phyloP scores from a whole-genome alignment of 2,113 vertebrate species.

The Phycodurus eques region DNA sequence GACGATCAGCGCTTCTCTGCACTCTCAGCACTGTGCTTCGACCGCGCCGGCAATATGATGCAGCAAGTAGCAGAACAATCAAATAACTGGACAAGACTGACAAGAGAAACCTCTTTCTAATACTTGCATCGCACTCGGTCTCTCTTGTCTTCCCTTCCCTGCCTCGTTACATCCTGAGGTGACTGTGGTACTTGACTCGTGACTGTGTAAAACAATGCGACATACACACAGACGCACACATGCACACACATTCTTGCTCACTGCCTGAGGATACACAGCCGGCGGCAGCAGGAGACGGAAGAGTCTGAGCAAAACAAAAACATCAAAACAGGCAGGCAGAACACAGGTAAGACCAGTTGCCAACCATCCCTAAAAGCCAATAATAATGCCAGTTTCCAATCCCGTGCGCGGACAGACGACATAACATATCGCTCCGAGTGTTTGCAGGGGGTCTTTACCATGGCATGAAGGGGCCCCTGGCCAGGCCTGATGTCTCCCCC shows the following conservation, averaged over 20 bases:
- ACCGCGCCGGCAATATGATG: slow-evolving; percentile 2
- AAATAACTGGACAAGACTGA: slow-evolving; percentile 6
- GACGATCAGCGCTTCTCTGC: slow-evolving; percentile 14
- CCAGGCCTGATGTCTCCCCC: slow-evolving; percentile 44
- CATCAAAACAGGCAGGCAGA: slow-evolving; percentile 5
- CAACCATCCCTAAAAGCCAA: background rate
- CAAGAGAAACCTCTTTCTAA: background rate
- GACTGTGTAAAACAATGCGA: slow-evolving; percentile 15
- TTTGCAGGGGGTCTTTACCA: slow-evolving; percentile 62
- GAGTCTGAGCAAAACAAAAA: slow-evolving; percentile 30
- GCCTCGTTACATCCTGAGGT: slow-evolving; percentile 18
- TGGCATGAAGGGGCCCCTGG: slow-evolving; percentile 54
- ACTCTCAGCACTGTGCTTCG: slow-evolving; percentile 2
- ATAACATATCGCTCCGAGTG: slow-evolving; percentile 5
- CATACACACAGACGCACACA: background rate
- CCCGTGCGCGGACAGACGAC: background rate
- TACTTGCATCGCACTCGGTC: background rate
- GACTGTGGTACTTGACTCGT: slow-evolving; percentile 7
- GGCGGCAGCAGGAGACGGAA: slow-evolving; percentile 45
- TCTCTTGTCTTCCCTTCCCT: slow-evolving; percentile 3
- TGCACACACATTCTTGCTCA: slow-evolving; percentile 40
- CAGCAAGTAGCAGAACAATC: background rate
- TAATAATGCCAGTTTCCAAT: background rate
- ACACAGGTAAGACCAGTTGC: background rate
- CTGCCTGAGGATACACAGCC: slow-evolving; percentile 40